These are phyloP conservation scores for Chymomyza amoena DNA, from an alignment of 2,888 invertebrate species.

Conservation along the genomic window DNA sequence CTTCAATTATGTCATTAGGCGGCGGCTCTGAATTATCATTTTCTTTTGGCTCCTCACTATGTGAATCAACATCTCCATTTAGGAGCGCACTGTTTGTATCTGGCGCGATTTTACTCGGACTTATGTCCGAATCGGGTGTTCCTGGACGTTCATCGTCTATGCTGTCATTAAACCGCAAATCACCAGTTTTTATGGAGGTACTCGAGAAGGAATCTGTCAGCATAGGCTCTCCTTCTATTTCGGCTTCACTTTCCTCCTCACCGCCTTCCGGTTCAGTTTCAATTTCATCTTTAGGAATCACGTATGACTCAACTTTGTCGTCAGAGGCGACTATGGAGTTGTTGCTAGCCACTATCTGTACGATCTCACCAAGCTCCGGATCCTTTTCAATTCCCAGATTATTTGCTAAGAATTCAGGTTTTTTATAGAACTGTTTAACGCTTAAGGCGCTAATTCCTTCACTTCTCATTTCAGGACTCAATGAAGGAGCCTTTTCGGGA, in stretches of 20 bases:
- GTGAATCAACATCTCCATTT: background rate
- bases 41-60: background rate
- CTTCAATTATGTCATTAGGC: background rate
- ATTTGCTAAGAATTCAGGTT: conserved; percentile 78
- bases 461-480: conserved; percentile 77
- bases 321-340: background rate
- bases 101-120: background rate
- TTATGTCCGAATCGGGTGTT: background rate
- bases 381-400: conserved; percentile 79
- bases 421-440: conserved; percentile 79
- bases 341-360: conserved; percentile 69
- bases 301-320: background rate
- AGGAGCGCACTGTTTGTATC: background rate
- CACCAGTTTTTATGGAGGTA: conserved; percentile 63
- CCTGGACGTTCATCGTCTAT: conserved; percentile 18
- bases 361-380: conserved; percentile 78
- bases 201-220: conserved; percentile 39
- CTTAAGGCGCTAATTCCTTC: conserved; percentile 78
- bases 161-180: conserved; percentile 66
- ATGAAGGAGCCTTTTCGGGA: conserved; percentile 66
- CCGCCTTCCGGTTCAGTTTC: background rate
- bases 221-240: conserved; percentile 15
- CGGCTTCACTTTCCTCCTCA: conserved; percentile 14
- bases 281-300: background rate
- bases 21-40: background rate